A percentile compares a stretch with the other conserved stretches of the same genome.
Conservation (phyloP, 2,113 vertebrate species). For the Muscicapa adusta region DNA sequence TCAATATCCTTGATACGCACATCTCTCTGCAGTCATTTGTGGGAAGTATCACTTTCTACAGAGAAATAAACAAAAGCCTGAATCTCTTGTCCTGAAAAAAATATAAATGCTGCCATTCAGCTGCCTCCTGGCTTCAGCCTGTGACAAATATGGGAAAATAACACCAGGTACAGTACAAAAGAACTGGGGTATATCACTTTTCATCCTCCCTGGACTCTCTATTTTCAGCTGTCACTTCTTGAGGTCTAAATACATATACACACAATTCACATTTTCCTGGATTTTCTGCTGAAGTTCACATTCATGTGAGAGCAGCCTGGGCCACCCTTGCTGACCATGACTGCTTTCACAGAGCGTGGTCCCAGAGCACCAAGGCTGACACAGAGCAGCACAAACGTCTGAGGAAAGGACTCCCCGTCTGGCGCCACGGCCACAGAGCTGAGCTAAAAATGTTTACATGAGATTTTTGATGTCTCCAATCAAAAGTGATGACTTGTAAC, state of each 20-base stretch:
- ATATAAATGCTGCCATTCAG: not conserved
- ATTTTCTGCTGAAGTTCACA: not conserved
- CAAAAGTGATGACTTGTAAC: not conserved
- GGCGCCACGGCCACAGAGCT: not conserved
- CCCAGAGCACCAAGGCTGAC: not conserved
- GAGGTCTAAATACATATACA: not conserved
- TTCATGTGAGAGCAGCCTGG: not conserved
- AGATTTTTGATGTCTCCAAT: not conserved
- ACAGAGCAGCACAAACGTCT: not conserved
- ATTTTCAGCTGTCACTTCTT: not conserved
- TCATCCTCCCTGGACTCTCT: not conserved
- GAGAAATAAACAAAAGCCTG: not conserved
- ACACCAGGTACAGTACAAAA: not conserved
- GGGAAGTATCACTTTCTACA: not conserved
- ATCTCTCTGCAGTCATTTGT: slow-evolving; percentile 26
- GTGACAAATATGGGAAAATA: not conserved
- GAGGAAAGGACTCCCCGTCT: not conserved
- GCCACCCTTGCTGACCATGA: not conserved
- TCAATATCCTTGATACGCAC: slow-evolving; percentile 43
- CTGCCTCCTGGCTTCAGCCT: not conserved
- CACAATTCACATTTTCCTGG: not conserved
- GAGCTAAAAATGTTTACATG: not conserved
- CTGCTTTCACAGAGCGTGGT: not conserved
- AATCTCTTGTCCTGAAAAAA: not conserved
- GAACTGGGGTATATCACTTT: not conserved